These are phyloP conservation scores for Agrilus planipennis DNA, from an alignment of 1,140 invertebrate species.

Conservation along the genomic window DNA sequence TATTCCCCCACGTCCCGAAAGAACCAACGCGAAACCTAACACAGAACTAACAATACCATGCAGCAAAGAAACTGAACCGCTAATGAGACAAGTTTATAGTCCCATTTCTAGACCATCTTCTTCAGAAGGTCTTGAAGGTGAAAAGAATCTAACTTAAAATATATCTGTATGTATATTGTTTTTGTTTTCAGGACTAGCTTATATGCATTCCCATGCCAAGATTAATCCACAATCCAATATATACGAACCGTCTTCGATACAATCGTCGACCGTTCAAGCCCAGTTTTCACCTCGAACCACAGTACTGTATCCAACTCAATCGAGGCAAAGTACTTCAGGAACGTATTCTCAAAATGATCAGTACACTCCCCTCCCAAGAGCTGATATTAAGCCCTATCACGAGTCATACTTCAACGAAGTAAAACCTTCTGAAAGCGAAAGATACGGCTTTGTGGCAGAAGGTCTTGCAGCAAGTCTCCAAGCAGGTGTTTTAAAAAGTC, in stretches of 20 bases:
- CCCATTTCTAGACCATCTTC: slow-evolving; percentile 52
- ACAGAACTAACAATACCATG: slow-evolving; percentile 13
- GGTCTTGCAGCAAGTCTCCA: slow-evolving; percentile 72
- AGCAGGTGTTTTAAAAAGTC: slow-evolving; percentile 48
- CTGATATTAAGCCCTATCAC: slow-evolving; percentile 60
- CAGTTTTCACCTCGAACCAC: slow-evolving; percentile 25
- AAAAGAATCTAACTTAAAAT: no score
- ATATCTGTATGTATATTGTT: no score
- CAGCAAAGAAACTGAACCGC: slow-evolving; percentile 25
- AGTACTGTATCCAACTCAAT: slow-evolving; percentile 26
- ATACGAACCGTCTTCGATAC: slow-evolving; percentile 31
- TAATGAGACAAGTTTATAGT: slow-evolving; percentile 43
- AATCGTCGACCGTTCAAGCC: slow-evolving; percentile 16
- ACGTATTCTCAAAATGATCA: slow-evolving; percentile 31
- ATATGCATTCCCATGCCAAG: slow-evolving; percentile 35
- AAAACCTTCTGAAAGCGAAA: slow-evolving; percentile 34
- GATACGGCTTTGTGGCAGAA: slow-evolving; percentile 36
- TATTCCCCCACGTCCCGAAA: slow-evolving; percentile 40
- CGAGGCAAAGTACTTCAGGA: slow-evolving; percentile 28
- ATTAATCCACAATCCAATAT: slow-evolving; percentile 13
- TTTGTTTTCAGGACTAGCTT: no score
- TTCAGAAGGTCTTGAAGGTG: slow-evolving; percentile 43
- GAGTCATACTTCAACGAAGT: slow-evolving; percentile 56
- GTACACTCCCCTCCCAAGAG: slow-evolving; percentile 53
- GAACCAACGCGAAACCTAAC: slow-evolving; percentile 38